Evolutionary conservation across 2,888 invertebrate genomes (phyloP), one percentile per base, ranked within the genome.

Genomic region (Maniola hyperantus): DNA sequence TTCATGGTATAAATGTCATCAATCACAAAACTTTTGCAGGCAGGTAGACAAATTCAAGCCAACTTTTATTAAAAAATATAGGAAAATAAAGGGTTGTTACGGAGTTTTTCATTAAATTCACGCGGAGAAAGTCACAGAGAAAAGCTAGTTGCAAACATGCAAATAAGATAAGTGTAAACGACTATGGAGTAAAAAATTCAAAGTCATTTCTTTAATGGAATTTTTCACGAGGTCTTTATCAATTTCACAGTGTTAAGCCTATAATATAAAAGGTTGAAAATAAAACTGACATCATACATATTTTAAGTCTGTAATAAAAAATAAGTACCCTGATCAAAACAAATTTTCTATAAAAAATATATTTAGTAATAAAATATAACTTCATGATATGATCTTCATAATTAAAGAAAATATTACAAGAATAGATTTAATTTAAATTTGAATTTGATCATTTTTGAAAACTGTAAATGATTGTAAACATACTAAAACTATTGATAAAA

Each of bases 341-440:
- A 64, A 39, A 67, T 55, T 71, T 71, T 26, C 88, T 73, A 50
- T 39, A 18, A 39, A n/a, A 11, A 55, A 33, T 13, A 13, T 10
- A 18, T 20, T 50, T 5, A 48, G 7, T 18, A 8, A 48, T 13
- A 42, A 13, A 42, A 13, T 42, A 13, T 13, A 42, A 13, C 6
- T 1, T 39, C 8, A 42, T 1, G 5, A 42, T n/a, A n/a, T n/a
- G n/a, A n/a, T n/a, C 13, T 42, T 42, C 11, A 11, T 13, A 42
- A 13, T 5, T 39, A 39, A 5, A 10, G n/a, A 15, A n/a, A 18
- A 48, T 18, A 48, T 15, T 48, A 18, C 48, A 48, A 18, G 4
- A 48, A 10, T 4, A 48, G 48, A 8, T 10, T 18, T 48, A 48
- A 48, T 8, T 48, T 48, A 2, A 8, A 18, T 6, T 46, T 15